Evolutionary conservation across 2,888 invertebrate species (phyloP), one percentile per base, ranked within the genome.

Genomic region (Standfussiana lucernea): DNA sequence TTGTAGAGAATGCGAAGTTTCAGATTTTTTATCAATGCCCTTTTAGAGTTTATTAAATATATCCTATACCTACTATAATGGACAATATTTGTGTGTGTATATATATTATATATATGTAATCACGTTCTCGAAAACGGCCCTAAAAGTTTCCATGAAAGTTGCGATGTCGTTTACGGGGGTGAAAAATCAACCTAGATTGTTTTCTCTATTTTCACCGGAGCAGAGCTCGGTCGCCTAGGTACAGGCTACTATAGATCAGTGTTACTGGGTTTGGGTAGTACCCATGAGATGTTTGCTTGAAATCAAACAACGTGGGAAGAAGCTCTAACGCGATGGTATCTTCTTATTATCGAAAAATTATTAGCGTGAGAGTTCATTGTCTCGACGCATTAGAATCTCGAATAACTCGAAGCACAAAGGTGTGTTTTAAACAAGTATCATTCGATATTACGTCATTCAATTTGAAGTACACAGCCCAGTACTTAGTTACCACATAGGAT

Each of bases 11-110:
- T 13, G 18, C 40, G 18, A n/a, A 10, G n/a, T 72, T 47, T 37
- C 45, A 47, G 59, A 37, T 61, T 28, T 61, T 47, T 47, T 35
- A 21, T 28, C 35, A 73, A n/a, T 32, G 40, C 10, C 18, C 37
- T 59, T 61, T 69, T 24, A 61, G 28, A 74, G 28, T 68, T 45
- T 5, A 59, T 68, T 21, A 21, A 40, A 64, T 72, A 64, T 47
- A 62, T 47, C 21, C 47, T 53, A 13, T n/a, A 50, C 5, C 18
- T 45, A 45, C 50, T 24, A 24, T 3, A 24, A 50, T 24, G 50
- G 10, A 1, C 10, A 50, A 50, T 50, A 50, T 11, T 50, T 24
- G 24, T 24, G 24, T 50, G 10, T 24, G 24, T 24, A 24, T 24
- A 21, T 8, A 24, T 50, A 24, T 45, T 1, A 45, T 47, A 37